A percentile compares a stretch with the other conserved stretches of the same genome.
Conservation (phyloP, 1,140 invertebrate genomes). For the Drosophila persimilis region DNA sequence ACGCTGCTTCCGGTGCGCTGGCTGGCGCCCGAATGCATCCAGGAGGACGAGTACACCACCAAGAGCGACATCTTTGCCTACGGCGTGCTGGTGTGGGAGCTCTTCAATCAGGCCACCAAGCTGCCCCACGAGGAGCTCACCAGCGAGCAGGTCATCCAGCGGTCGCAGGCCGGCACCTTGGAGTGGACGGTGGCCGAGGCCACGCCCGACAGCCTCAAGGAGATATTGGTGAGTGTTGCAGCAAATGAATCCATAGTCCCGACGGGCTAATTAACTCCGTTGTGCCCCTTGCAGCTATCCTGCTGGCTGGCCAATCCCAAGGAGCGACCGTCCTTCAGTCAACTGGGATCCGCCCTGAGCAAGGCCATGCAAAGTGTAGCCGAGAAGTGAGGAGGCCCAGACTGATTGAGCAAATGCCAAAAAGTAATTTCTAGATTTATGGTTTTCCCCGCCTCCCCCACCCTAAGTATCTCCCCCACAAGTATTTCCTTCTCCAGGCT, state of each 20-base stretch:
- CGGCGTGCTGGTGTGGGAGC: slow-evolving; percentile 94
- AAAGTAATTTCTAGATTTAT: slow-evolving; percentile 46
- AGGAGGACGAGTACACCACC: slow-evolving; percentile 95
- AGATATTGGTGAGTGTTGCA: slow-evolving; percentile 85
- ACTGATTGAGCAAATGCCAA: slow-evolving; percentile 46
- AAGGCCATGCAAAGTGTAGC: slow-evolving; percentile 75
- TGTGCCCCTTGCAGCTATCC: slow-evolving; percentile 49
- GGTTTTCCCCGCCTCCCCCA: not conserved
- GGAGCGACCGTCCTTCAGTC: slow-evolving; percentile 86
- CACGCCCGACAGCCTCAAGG: slow-evolving; percentile 86
- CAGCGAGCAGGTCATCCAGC: slow-evolving; percentile 89
- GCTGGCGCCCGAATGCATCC: slow-evolving; percentile 93
- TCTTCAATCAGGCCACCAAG: slow-evolving; percentile 89
- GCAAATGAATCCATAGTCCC: not conserved
- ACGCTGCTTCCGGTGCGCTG: slow-evolving; percentile 92
- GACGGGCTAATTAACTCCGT: not conserved
- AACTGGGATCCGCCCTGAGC: slow-evolving; percentile 74
- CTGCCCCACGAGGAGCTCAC: slow-evolving; percentile 92
- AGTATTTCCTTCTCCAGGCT: slow-evolving; percentile 20
- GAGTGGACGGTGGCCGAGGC: slow-evolving; percentile 87
- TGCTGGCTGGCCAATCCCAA: slow-evolving; percentile 86
- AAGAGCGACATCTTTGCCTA: slow-evolving; percentile 98
- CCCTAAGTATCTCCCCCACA: slow-evolving; percentile 14
- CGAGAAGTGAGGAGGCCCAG: slow-evolving; percentile 54
- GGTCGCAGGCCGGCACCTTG: slow-evolving; percentile 87